Evolutionary conservation across 2,888 invertebrate species (phyloP).

Genomic region (Euzetes globulus): DNA sequence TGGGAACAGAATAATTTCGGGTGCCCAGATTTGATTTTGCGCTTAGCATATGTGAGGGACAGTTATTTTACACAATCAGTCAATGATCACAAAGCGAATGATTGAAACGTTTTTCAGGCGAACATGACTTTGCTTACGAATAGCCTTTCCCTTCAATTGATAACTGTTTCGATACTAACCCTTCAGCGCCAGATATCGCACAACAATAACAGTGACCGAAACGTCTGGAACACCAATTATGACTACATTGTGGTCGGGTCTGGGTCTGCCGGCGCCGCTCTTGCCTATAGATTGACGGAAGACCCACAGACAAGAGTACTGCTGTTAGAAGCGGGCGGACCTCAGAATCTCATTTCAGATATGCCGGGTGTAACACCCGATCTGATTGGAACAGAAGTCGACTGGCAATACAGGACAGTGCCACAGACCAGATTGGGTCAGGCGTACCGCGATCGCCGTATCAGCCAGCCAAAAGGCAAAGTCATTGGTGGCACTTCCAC

Average conservation of each 20-base stretch:
- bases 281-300: slow-evolving; percentile 17
- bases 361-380: slow-evolving; percentile 25
- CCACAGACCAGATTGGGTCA: slow-evolving; percentile 23
- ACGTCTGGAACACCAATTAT: not conserved
- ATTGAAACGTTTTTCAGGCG: not conserved
- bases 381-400: slow-evolving; percentile 17
- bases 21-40: too few species aligned
- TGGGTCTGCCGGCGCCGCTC: slow-evolving; percentile 31
- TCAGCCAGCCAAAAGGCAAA: slow-evolving; percentile 24
- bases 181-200: slow-evolving; percentile 33
- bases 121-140: not conserved
- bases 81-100: too few species aligned
- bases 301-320: not conserved
- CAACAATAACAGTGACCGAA: slow-evolving; percentile 27
- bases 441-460: not conserved
- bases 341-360: slow-evolving; percentile 19
- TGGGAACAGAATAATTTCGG: too few species aligned
- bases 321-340: slow-evolving; percentile 32
- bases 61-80: too few species aligned
- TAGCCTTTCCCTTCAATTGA: slow-evolving; percentile 27
- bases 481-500: slow-evolving; percentile 32
- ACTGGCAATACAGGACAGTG: slow-evolving; percentile 33
- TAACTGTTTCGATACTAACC: slow-evolving; percentile 25
- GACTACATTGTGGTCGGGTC: slow-evolving; percentile 31
- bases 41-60: too few species aligned